Evolutionary conservation across 2,113 vertebrate species (phyloP), one percentile per base, ranked within the genome.

Genomic region (Chionodraco myersi): DNA sequence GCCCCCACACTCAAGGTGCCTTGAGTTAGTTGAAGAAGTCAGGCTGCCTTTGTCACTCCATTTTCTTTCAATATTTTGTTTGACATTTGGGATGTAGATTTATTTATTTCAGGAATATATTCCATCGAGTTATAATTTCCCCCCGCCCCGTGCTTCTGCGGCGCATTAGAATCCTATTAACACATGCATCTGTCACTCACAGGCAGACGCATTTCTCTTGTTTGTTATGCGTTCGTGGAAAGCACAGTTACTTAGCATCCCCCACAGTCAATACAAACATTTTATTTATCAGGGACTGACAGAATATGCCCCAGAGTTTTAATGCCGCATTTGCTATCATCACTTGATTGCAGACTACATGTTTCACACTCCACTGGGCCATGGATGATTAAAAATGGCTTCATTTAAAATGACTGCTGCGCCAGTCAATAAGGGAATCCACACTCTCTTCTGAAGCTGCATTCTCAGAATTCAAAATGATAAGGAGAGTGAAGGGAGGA

Each of bases 311-410:
- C 85, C 76, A 54, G 78, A 77, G 84, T 84, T 86, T 88, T 82
- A 91, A 85, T 82, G 75, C 77, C 4, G 53, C 73, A 83, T 90
- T 91, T 87, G 78, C 88, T 90, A 84, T 86, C 83, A 13, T 74
- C 47, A 45, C 60, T 59, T 92, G 92, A 94, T 93, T 91, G 85
- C 83, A 80, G 68, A 82, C 78, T 90, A 88, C 86, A 93, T 92
- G 88, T 92, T 93, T 88, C 91, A 90, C 92, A 92, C 88, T 92
- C 79, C 82, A 87, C 82, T 86, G 75, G 78, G 85, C 86, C 82
- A 75, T 64, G 70, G 78, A 81, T 88, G 68, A 90, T 89, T 91
- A 62, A 77, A 67, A 89, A 84, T 63, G 73, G 78, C 89, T 88
- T 87, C 52, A 80, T 91, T 87, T 87, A 80, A 88, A 91, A 85